Conservation (phyloP, 2,888 invertebrate genomes). For the Lagria hirta region DNA sequence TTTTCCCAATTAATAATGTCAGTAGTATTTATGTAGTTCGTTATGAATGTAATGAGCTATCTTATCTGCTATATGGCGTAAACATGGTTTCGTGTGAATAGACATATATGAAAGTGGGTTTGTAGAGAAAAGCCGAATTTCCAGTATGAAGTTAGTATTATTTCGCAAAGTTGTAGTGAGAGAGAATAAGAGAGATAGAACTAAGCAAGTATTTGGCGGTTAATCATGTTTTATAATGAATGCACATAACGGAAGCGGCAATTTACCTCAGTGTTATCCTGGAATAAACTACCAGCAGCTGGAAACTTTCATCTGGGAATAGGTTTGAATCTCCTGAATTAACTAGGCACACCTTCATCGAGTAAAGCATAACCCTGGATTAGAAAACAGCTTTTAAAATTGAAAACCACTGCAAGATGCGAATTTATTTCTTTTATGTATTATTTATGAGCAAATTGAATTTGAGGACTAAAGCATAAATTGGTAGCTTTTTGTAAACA, state of each 20-base stretch:
- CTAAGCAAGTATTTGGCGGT: conserved; percentile 29
- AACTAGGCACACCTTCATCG: conserved; percentile 30
- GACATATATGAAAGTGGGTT: conserved; percentile 11
- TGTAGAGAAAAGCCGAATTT: conserved; percentile 20
- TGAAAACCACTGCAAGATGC: conserved; percentile 30
- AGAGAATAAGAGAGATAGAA: conserved; percentile 15
- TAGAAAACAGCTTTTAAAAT: conserved; percentile 31
- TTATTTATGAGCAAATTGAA: no score
- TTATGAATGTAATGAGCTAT: no score
- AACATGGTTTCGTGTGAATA: conserved; percentile 16
- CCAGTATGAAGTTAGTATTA: conserved; percentile 20
- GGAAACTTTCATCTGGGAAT: conserved; percentile 36
- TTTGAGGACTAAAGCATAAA: no score
- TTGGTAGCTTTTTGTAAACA: conserved; percentile 26
- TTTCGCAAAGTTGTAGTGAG: conserved; percentile 21
- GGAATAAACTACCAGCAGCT: conserved; percentile 37
- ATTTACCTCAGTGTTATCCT: conserved; percentile 37
- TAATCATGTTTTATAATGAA: conserved; percentile 40
- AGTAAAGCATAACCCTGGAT: conserved; percentile 29
- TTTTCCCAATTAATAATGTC: no score
- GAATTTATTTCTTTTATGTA: conserved; percentile 31
- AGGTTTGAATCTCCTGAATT: conserved; percentile 34
- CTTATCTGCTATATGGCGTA: conserved; percentile 20
- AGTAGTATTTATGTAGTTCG: no score
- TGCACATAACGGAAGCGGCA: conserved; percentile 38